Evolutionary conservation across 2,888 invertebrate species (phyloP).

Genomic region (Noctua janthe): DNA sequence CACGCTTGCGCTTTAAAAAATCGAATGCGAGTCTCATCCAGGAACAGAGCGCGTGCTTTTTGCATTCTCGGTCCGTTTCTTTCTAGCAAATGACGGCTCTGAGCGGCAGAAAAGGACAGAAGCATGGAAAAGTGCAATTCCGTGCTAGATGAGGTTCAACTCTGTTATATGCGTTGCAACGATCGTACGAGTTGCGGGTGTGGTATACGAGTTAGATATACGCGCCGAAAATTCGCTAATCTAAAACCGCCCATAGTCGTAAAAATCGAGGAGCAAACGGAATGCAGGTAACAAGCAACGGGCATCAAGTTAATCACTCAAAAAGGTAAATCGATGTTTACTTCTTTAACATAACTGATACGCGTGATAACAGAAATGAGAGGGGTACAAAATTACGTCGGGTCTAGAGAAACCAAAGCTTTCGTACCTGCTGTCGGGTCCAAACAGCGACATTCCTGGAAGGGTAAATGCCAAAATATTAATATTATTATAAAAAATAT

Average conservation of each 20-base stretch:
- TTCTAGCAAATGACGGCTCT: not conserved
- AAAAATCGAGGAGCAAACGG: not conserved
- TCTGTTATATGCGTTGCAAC: not conserved
- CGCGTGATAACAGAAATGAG: not conserved
- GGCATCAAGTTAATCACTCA: not conserved
- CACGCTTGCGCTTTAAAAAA: not conserved
- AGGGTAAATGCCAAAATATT: slow-evolving; percentile 12
- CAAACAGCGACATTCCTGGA: slow-evolving; percentile 67
- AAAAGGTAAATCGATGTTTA: too few species aligned
- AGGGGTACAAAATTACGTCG: not conserved
- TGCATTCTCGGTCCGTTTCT: not conserved
- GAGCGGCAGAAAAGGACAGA: not conserved
- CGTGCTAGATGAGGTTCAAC: not conserved
- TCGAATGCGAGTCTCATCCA: too few species aligned
- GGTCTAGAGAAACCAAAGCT: not conserved
- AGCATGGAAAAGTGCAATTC: not conserved
- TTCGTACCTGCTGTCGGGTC: slow-evolving; percentile 58
- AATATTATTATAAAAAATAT: not conserved
- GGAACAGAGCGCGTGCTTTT: too few species aligned
- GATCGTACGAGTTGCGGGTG: not conserved
- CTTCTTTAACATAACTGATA: not conserved
- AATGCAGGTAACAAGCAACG: too few species aligned
- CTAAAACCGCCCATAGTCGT: not conserved
- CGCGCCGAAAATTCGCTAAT: not conserved
- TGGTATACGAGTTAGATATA: not conserved